Evolutionary conservation across 2,797 vertebrate species (phyloP).

Genomic region (Microchirus variegatus): DNA sequence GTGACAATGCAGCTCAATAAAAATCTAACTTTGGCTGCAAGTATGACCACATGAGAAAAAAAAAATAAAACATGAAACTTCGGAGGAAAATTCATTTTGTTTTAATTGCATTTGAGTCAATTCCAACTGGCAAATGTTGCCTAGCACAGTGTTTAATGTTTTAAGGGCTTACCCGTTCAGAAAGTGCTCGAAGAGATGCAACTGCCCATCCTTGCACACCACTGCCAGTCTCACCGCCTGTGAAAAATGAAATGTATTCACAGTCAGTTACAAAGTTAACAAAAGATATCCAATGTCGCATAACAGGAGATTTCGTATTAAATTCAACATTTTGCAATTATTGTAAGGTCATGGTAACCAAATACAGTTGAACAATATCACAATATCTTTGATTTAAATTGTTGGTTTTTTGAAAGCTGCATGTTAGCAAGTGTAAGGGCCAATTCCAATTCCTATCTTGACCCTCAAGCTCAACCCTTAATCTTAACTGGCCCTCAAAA

Average conservation of each 20-base stretch:
- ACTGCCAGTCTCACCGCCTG: constrained; percentile 95
- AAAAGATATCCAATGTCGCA: not conserved
- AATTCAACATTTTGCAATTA: not conserved
- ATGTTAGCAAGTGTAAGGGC: too few species aligned
- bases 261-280: not conserved
- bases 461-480: too few species aligned
- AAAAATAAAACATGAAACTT: too few species aligned
- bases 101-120: too few species aligned
- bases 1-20: not conserved
- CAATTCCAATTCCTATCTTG: too few species aligned
- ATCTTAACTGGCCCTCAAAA: too few species aligned
- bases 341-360: not conserved
- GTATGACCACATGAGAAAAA: not conserved
- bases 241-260: constrained; percentile 32
- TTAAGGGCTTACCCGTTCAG: constrained; percentile 93
- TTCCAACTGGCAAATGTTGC: not conserved
- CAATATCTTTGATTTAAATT: too few species aligned
- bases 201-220: constrained; percentile 93
- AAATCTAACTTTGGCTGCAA: not conserved
- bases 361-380: not conserved
- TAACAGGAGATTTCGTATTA: too few species aligned
- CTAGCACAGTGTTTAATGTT: not conserved
- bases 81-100: too few species aligned
- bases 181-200: constrained; percentile 98
- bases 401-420: too few species aligned